Evolutionary conservation across 2,797 vertebrate species (phyloP).

Genomic region (Fistularia commersonii): DNA sequence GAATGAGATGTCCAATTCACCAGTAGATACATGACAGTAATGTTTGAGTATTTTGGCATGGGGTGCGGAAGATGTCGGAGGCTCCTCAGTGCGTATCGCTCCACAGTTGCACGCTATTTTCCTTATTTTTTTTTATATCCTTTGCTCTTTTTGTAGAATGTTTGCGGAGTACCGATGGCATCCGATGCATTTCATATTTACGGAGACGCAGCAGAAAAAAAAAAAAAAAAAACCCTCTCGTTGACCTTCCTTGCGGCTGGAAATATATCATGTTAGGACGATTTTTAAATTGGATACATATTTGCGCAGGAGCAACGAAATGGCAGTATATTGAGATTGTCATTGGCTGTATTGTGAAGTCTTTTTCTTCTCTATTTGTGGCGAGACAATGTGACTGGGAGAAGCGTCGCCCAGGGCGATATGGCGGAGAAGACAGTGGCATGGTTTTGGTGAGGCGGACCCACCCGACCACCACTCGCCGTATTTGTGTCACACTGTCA

Average conservation of each 20-base stretch:
- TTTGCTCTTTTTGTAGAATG: too few species aligned
- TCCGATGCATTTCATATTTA: too few species aligned
- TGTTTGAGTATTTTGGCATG: too few species aligned
- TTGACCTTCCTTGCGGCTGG: slow-evolving; percentile 23
- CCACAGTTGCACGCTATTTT: too few species aligned
- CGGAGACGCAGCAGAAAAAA: too few species aligned
- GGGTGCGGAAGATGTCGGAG: too few species aligned
- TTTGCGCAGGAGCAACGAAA: slow-evolving; percentile 24
- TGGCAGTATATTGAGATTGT: slow-evolving; percentile 19
- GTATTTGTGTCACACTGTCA: slow-evolving; percentile 33
- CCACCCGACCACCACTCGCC: slow-evolving; percentile 15
- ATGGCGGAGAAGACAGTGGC: slow-evolving; percentile 21
- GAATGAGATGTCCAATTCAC: too few species aligned
- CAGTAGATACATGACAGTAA: too few species aligned
- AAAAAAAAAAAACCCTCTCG: too few species aligned
- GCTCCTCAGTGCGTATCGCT: too few species aligned
- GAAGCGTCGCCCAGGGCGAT: slow-evolving; percentile 17
- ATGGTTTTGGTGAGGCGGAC: slow-evolving; percentile 9
- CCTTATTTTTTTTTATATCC: too few species aligned
- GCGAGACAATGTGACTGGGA: slow-evolving; percentile 45
- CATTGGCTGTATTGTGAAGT: slow-evolving; percentile 23
- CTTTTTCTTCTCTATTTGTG: slow-evolving; percentile 39
- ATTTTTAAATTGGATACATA: slow-evolving; percentile 23
- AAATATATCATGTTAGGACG: slow-evolving; percentile 18
- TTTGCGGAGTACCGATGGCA: too few species aligned